Conservation (phyloP, 2,888 invertebrate species). For the Phortica magna region DNA sequence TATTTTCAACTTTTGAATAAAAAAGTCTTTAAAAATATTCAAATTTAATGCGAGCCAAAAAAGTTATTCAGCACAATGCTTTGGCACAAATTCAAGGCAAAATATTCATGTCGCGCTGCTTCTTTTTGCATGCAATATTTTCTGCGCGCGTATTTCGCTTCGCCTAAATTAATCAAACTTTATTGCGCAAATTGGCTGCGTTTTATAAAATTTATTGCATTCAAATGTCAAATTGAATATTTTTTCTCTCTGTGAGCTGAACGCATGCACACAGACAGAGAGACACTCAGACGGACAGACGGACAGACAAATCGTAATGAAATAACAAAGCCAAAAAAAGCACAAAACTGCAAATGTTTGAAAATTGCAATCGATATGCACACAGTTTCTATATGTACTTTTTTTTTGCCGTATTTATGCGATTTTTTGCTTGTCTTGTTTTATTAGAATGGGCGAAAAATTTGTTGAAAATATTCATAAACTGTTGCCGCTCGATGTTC, state of each 20-base stretch:
- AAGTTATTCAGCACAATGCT: not conserved
- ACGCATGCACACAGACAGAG: not conserved
- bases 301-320: constrained; percentile 2
- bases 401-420: not conserved
- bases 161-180: constrained; percentile 33
- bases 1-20: too few relatives aligned
- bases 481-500: constrained; percentile 15
- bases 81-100: constrained; percentile 30
- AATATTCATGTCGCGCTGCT: not conserved
- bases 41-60: not conserved
- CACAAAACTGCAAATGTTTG: not conserved
- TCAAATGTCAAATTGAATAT: constrained; percentile 32
- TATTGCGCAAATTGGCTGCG: constrained; percentile 34
- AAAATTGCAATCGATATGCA: constrained; percentile 17
- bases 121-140: not conserved
- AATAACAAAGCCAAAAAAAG: constrained; percentile 1
- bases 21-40: not conserved
- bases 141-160: not conserved
- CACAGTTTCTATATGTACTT: not conserved
- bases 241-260: not conserved
- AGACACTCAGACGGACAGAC: not conserved
- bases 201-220: constrained; percentile 32
- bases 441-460: constrained; percentile 6
- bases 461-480: constrained; percentile 28
- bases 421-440: not conserved